These are phyloP conservation scores for Steromphala cineraria DNA, from an alignment of 2,888 invertebrate genomes.

Conservation along the genomic window DNA sequence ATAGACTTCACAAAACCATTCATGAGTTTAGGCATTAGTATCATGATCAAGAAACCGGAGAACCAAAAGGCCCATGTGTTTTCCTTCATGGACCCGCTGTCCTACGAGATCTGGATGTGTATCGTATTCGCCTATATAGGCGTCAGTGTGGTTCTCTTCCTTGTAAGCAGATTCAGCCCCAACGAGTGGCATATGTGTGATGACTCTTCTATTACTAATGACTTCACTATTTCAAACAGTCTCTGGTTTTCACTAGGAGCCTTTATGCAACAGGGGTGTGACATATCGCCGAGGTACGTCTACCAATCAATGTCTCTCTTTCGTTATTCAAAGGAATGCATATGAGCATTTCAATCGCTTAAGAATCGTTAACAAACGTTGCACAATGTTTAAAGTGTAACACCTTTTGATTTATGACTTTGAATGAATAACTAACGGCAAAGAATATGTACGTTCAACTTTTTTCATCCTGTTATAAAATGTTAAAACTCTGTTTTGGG, in stretches of 20 bases:
- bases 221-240: constrained; percentile 94
- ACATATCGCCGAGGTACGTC: constrained; percentile 91
- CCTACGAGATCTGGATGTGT: constrained; percentile 97
- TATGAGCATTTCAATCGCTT: no score
- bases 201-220: constrained; percentile 66
- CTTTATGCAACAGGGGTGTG: constrained; percentile 99
- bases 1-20: constrained; percentile 99
- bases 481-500: no score
- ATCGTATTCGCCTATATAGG: constrained; percentile 92
- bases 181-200: constrained; percentile 88
- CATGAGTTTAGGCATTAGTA: constrained; percentile 95
- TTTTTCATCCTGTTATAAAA: no score
- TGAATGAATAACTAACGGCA: no score
- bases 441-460: no score
- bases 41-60: constrained; percentile 93
- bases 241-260: constrained; percentile 98
- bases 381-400: no score
- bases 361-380: no score
- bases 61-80: constrained; percentile 96
- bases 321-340: no score
- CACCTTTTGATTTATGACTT: no score
- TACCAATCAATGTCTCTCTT: no score
- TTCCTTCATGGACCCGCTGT: constrained; percentile 97
- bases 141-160: constrained; percentile 97
- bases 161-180: constrained; percentile 97